These are phyloP conservation scores for Zingel zingel DNA, from an alignment of 2,113 vertebrate genomes.

Conservation along the genomic window DNA sequence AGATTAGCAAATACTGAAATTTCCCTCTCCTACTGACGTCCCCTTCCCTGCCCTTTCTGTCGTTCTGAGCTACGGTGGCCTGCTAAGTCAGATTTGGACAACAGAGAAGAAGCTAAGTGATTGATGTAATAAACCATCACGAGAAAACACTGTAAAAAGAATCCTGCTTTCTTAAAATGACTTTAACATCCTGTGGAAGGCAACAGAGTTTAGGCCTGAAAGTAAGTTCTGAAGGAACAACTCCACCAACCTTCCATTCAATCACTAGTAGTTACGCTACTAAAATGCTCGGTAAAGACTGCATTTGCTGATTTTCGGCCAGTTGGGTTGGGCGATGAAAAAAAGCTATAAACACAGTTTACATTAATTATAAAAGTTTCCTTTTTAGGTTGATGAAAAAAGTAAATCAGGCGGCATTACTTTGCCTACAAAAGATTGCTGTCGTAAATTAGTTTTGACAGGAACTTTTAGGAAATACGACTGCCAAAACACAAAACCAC, in stretches of 20 bases:
- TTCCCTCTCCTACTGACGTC: background rate
- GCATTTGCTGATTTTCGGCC: background rate
- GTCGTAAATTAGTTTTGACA: background rate
- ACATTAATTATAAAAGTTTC: background rate
- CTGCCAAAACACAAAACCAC: background rate
- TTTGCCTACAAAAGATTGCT: background rate
- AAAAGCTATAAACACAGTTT: background rate
- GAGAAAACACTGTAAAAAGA: background rate
- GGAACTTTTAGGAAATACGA: background rate
- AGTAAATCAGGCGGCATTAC: background rate
- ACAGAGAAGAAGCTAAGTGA: background rate
- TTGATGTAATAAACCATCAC: background rate
- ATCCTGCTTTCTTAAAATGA: background rate
- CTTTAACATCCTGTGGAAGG: background rate
- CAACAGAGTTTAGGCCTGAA: background rate
- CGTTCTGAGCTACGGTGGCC: background rate
- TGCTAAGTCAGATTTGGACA: background rate
- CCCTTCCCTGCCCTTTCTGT: background rate
- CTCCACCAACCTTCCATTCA: background rate
- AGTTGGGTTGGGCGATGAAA: background rate
- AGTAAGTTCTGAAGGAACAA: background rate
- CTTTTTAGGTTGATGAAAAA: background rate
- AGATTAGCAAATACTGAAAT: background rate
- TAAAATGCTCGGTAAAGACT: background rate
- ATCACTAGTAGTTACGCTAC: background rate